Evolutionary conservation across 1,140 invertebrate genomes (phyloP), one percentile per base, ranked within the genome.

Genomic region (Phortica variegata): DNA sequence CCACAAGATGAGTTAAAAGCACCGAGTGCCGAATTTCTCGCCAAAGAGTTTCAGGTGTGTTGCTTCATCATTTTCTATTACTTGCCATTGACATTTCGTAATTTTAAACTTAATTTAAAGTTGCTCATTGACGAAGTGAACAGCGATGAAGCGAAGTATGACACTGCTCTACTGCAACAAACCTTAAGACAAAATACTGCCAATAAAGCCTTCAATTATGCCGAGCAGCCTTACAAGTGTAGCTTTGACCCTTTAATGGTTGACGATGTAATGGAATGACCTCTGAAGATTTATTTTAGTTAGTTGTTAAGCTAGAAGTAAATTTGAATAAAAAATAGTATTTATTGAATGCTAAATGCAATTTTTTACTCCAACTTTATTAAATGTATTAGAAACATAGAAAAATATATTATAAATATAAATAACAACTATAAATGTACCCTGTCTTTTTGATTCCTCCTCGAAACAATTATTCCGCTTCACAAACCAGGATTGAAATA

Each of bases 401-500:
- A n/a, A n/a, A n/a, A n/a, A n/a, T n/a, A n/a, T n/a, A n/a, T n/a
- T n/a, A n/a, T n/a, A n/a, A n/a, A n/a, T n/a, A n/a, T n/a, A n/a
- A n/a, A n/a, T n/a, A n/a, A n/a, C n/a, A n/a, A n/a, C n/a, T n/a
- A n/a, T n/a, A n/a, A n/a, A n/a, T n/a, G n/a, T n/a, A n/a, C n/a
- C n/a, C n/a, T n/a, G n/a, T n/a, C n/a, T n/a, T n/a, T n/a, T n/a
- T n/a, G n/a, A n/a, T n/a, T n/a, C n/a, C n/a, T n/a, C n/a, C n/a
- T n/a, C n/a, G n/a, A n/a, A n/a, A n/a, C n/a, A n/a, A n/a, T n/a
- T n/a, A n/a, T n/a, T n/a, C n/a, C n/a, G n/a, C n/a, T n/a, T n/a
- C n/a, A n/a, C 29, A 47, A 42, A 13, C 69, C 72, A 0, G 73
- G 73, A 69, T 75, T 75, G 18, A 75, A 71, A 41, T 39, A 75